Evolutionary conservation across 1,140 invertebrate species (phyloP).

Genomic region (Meteorus sp.): DNA sequence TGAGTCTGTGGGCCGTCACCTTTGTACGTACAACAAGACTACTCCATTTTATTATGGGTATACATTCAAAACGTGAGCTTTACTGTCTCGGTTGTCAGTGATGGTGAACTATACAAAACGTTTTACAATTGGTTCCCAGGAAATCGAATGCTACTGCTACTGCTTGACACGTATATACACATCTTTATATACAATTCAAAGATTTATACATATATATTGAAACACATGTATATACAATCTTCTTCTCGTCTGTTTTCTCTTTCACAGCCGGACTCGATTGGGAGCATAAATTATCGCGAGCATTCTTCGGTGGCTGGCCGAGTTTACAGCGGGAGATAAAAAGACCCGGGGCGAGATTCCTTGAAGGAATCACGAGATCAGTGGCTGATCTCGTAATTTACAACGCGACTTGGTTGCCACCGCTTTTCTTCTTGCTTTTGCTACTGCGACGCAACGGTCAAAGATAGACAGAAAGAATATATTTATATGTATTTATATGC

Average conservation of each 20-base stretch:
- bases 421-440: constrained; percentile 1
- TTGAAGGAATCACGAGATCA: constrained; percentile 25
- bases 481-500: no score
- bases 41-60: neutral
- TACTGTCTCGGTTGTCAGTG: neutral
- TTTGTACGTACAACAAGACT: neutral
- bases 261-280: constrained; percentile 23
- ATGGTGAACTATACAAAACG: no score
- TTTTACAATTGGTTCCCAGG: neutral
- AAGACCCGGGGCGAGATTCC: constrained; percentile 22
- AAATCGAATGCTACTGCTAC: neutral
- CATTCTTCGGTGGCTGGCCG: constrained; percentile 28
- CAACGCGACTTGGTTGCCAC: constrained; percentile 13
- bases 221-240: neutral
- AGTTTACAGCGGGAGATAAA: constrained; percentile 30
- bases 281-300: constrained; percentile 29
- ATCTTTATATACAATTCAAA: neutral
- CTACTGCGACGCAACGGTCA: no score
- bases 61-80: no score
- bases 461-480: no score
- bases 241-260: constrained; percentile 3
- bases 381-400: constrained; percentile 31
- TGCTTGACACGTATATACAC: neutral
- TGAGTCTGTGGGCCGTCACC: no score
- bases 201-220: neutral